phyloP scores from a whole-genome alignment of 2,113 vertebrate genomes.

The Chrysemys picta region DNA sequence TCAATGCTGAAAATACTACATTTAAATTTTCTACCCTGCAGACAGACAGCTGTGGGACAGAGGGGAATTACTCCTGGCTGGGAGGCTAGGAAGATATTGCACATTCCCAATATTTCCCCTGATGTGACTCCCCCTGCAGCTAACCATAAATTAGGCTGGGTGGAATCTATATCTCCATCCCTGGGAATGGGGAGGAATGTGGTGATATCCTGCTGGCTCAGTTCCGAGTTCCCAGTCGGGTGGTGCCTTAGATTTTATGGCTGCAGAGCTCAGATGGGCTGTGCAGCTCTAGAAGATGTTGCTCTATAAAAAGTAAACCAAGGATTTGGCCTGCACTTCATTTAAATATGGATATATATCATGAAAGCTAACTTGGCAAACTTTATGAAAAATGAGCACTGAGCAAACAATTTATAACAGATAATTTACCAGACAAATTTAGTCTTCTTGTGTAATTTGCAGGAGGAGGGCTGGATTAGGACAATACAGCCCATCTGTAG shows the following conservation, averaged over 20 bases:
- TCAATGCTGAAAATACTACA: too few species aligned
- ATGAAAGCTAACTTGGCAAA: neutral
- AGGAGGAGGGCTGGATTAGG: neutral
- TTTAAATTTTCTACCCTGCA: neutral
- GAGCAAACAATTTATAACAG: neutral
- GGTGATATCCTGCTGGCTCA: neutral
- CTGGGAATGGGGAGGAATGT: too few species aligned
- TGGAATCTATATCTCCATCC: too few species aligned
- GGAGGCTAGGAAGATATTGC: neutral
- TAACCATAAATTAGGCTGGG: neutral
- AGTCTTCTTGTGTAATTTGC: neutral
- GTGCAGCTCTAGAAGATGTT: neutral
- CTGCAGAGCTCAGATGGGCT: too few species aligned
- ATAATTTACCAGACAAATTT: neutral
- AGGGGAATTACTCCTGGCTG: neutral
- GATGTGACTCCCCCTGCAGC: neutral
- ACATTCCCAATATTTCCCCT: neutral
- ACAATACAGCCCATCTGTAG: neutral
- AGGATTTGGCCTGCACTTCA: neutral
- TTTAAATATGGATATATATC: neutral
- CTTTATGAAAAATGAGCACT: neutral
- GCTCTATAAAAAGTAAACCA: neutral
- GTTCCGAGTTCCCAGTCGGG: neutral
- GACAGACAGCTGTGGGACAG: neutral
- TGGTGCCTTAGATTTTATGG: neutral